phyloP scores from a whole-genome alignment of 2,888 invertebrate genomes.

The Himalopsyche kuldschensis region DNA sequence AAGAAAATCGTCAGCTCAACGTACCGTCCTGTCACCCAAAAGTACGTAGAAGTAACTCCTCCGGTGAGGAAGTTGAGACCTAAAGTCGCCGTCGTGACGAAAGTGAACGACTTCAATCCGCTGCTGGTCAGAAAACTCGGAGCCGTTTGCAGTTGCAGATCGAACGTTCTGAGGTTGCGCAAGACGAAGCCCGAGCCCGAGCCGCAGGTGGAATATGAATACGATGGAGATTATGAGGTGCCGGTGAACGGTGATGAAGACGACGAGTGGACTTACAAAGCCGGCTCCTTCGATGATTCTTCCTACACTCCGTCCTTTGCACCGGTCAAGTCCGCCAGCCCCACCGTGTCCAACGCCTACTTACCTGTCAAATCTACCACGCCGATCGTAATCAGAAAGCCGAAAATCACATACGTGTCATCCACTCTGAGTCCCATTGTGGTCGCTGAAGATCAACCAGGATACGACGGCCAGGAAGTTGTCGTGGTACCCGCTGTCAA shows the following conservation, averaged over 20 bases:
- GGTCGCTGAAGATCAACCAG: constrained; percentile 56
- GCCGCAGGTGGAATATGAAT: constrained; percentile 43
- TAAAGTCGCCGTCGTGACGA: constrained; percentile 64
- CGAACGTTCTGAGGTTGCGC: constrained; percentile 57
- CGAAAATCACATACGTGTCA: constrained; percentile 45
- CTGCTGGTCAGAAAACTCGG: constrained; percentile 70
- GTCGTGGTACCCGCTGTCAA: constrained; percentile 10
- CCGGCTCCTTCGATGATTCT: constrained; percentile 23
- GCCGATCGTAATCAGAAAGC: constrained; percentile 43
- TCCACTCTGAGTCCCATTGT: constrained; percentile 57
- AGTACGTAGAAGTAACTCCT: constrained; percentile 51
- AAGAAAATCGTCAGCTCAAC: constrained; percentile 46
- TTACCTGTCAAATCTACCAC: constrained; percentile 37
- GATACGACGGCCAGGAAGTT: constrained; percentile 49
- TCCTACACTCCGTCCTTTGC: constrained; percentile 19
- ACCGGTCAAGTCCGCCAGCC: constrained; percentile 17
- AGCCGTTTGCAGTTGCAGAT: constrained; percentile 72
- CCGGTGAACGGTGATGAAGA: constrained; percentile 47
- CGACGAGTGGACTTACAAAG: constrained; percentile 46
- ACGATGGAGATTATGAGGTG: constrained; percentile 47
- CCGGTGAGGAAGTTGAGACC: constrained; percentile 52
- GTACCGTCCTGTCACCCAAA: constrained; percentile 50
- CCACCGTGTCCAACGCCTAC: constrained; percentile 20
- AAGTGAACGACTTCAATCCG: constrained; percentile 73
- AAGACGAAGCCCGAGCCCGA: constrained; percentile 42